phyloP scores from a whole-genome alignment of 30 jellyfish, hydroid and myxozoan species.

The Turritopsis rubra region DNA sequence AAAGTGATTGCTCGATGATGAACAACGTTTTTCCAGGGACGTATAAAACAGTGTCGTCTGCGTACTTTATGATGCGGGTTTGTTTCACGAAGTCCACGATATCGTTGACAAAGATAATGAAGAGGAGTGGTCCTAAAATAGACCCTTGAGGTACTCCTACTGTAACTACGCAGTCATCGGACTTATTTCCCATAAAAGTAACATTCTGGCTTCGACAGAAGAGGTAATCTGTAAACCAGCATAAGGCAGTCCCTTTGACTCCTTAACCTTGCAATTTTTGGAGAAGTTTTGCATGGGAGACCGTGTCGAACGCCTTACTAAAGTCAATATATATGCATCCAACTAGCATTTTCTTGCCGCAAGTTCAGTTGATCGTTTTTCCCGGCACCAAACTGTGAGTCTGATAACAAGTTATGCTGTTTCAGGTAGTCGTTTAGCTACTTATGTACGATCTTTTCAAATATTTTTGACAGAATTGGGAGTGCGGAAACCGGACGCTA shows the following conservation, averaged over 20 bases:
- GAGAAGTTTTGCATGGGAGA: neutral
- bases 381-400: neutral
- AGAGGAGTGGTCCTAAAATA: neutral
- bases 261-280: neutral
- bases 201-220: neutral
- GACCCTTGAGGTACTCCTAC: neutral
- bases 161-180: neutral
- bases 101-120: neutral
- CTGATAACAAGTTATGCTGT: neutral
- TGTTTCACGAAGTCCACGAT: neutral
- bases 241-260: neutral
- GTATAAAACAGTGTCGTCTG: neutral
- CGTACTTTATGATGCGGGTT: neutral
- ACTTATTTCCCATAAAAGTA: neutral
- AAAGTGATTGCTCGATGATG: neutral
- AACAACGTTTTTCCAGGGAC: neutral
- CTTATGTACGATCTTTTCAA: neutral
- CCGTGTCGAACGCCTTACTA: neutral
- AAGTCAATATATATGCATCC: neutral
- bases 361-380: neutral
- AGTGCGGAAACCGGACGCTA: no score
- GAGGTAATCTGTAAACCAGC: neutral
- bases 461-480: neutral
- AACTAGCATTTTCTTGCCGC: neutral
- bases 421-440: neutral